Evolutionary conservation across 2,888 invertebrate genomes (phyloP).

Genomic region (Metellina segmentata): DNA sequence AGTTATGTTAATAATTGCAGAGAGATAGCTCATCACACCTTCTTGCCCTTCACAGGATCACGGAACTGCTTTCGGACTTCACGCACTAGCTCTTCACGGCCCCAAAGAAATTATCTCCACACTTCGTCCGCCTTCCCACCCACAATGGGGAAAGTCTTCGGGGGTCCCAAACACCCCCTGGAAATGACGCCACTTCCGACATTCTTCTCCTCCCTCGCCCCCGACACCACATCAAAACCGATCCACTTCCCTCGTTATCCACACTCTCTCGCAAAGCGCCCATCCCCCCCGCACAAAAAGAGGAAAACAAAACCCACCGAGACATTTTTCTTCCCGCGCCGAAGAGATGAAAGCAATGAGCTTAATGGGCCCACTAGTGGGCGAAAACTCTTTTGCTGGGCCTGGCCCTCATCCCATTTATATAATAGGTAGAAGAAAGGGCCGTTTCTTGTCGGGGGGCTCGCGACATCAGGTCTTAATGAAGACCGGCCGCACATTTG

Average conservation of each 20-base stretch:
- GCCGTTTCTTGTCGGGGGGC: conserved; percentile 30
- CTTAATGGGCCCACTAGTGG: conserved; percentile 64
- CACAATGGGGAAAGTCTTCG: neutral
- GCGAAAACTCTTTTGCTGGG: conserved; percentile 43
- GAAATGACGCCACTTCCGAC: too few species aligned
- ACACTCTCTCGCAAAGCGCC: conserved; percentile 1
- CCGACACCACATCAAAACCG: conserved; percentile 50
- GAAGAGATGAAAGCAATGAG: conserved; percentile 62
- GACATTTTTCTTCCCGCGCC: conserved; percentile 16
- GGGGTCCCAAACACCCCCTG: neutral
- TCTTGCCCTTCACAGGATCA: too few species aligned
- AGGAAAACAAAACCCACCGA: conserved; percentile 41
- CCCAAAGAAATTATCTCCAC: too few species aligned
- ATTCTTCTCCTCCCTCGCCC: neutral
- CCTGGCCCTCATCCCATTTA: conserved; percentile 54
- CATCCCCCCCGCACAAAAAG: neutral
- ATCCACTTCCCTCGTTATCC: conserved; percentile 64
- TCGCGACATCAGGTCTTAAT: conserved; percentile 57
- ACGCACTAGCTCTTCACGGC: too few species aligned
- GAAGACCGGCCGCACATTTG: conserved; percentile 73
- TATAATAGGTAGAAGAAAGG: conserved; percentile 61
- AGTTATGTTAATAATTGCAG: too few species aligned
- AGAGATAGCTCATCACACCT: too few species aligned
- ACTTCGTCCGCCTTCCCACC: neutral
- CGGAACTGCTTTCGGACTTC: too few species aligned